Evolutionary conservation across 2,113 vertebrate species (phyloP), one percentile per base, ranked within the genome.

Genomic region (Terrapene triunguis): DNA sequence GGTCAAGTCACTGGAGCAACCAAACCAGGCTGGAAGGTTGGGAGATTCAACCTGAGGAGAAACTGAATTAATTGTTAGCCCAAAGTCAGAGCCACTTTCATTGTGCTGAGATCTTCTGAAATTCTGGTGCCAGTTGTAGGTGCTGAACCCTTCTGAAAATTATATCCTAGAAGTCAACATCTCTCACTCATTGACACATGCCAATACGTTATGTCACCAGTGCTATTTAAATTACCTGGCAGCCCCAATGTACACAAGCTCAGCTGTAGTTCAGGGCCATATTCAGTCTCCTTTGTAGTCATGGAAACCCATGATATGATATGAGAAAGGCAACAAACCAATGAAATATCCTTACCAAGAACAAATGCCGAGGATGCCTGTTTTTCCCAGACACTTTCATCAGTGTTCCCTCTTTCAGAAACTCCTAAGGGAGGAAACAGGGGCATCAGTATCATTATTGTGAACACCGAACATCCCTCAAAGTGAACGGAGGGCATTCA

Each of bases 361-460:
- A 99, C 97, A 99, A 98, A 95, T 99, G 99, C 21, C 99, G 98
- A 85, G 99, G 99, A 80, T 99, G 99, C 87, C 96, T 98, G 95
- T 93, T 98, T 97, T 99, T 99, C 83, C 99, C 98, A 82, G 99
- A 99, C 87, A 99, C 98, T 98, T 99, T 99, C 99, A 99, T 99
- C 96, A 99, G 97, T 0, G 99, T 99, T 89, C 99, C 99, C 96
- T 99, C 99, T 96, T 99, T 99, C 89, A 99, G 98, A 97, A 99
- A 99, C 92, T 99, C 97, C 99, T 99, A 98, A 47, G 85, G 89
- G 85, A 93, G 84, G 88, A 96, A 97, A 96, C 21, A 95, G 86
- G 48, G 53, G 7, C 38, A 82, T 87, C 80, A 21, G 62, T 69
- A 85, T 94, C 85, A 22, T 55, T 59, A 50, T 0, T 54, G 53